A percentile compares a stretch with the other conserved stretches of the same genome.
Conservation (phyloP, 2,888 invertebrate genomes). For the Ennomos erosarius region DNA sequence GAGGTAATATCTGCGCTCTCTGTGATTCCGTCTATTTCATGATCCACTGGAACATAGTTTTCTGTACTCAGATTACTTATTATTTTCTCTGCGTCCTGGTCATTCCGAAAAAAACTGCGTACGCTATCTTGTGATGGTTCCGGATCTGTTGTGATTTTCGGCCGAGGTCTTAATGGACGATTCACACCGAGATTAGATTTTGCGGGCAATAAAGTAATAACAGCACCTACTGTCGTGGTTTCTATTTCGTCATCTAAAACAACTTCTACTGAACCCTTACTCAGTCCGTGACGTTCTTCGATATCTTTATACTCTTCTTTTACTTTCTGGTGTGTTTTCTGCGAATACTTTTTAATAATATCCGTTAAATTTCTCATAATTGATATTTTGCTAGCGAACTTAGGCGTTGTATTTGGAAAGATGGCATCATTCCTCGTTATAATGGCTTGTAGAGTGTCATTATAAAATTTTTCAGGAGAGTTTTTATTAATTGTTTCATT, state of each 20-base stretch:
- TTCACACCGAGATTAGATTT: conserved; percentile 92
- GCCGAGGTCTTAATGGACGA: conserved; percentile 88
- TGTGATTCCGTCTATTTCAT: conserved; percentile 48
- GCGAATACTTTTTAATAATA: conserved; percentile 87
- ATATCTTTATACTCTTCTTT: conserved; percentile 48
- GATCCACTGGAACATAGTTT: conserved; percentile 52
- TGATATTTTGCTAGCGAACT: conserved; percentile 73
- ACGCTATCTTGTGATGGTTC: conserved; percentile 63
- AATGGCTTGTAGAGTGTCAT: conserved; percentile 87
- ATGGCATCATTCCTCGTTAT: conserved; percentile 84
- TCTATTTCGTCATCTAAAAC: conserved; percentile 73
- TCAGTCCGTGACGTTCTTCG: conserved; percentile 59
- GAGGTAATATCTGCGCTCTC: conserved; percentile 56
- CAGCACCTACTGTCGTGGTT: conserved; percentile 64
- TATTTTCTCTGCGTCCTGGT: conserved; percentile 57
- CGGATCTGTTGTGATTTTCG: conserved; percentile 73
- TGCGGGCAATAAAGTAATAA: conserved; percentile 89
- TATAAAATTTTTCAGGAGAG: conserved; percentile 84
- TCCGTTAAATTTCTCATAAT: conserved; percentile 86
- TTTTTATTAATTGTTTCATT: conserved; percentile 69
- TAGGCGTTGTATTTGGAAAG: conserved; percentile 75
- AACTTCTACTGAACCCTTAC: conserved; percentile 77
- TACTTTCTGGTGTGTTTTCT: conserved; percentile 60
- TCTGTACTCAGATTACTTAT: conserved; percentile 63
- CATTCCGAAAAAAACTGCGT: conserved; percentile 65